Percentiles rank a stretch among this genome's conserved stretches.
phyloP scores from a whole-genome alignment of 2,797 vertebrate species.

The Phalanger gymnotis region DNA sequence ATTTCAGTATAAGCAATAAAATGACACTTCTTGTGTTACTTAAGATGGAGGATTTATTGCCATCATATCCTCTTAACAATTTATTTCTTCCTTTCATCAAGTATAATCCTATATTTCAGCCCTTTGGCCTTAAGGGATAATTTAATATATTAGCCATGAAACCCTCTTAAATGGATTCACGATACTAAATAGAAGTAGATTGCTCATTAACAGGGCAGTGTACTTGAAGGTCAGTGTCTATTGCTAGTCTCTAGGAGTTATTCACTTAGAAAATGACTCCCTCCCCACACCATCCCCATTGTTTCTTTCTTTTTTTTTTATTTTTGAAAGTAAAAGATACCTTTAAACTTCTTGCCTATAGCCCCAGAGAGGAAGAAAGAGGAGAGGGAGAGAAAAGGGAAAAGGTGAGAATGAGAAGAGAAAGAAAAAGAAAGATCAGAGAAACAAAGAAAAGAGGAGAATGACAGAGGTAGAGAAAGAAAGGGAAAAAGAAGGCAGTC shows the following conservation, averaged over 20 bases:
- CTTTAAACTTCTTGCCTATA: neutral
- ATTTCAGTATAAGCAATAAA: slow-evolving; percentile 54
- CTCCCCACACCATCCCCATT: neutral
- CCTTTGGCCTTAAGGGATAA: slow-evolving; percentile 60
- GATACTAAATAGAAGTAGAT: neutral
- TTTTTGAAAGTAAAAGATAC: no score
- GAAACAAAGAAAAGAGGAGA: no score
- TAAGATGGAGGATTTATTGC: slow-evolving; percentile 55
- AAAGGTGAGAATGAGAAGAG: neutral
- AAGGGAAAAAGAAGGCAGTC: neutral
- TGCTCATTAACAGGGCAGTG: neutral
- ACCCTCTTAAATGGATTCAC: slow-evolving; percentile 46
- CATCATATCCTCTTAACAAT: slow-evolving; percentile 62
- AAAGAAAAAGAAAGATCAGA: neutral
- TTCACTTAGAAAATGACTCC: neutral
- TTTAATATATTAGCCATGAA: slow-evolving; percentile 66
- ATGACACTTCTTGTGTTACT: slow-evolving; percentile 39
- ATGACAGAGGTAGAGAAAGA: neutral
- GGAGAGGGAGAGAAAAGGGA: neutral
- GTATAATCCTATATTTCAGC: slow-evolving; percentile 46
- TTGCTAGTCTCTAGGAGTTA: neutral
- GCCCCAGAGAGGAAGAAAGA: neutral
- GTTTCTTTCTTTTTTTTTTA: no score
- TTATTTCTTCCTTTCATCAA: slow-evolving; percentile 61
- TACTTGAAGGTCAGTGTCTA: neutral